These are phyloP conservation scores for Digitonthophagus gazella DNA, from an alignment of 2,888 invertebrate species.

Conservation along the genomic window DNA sequence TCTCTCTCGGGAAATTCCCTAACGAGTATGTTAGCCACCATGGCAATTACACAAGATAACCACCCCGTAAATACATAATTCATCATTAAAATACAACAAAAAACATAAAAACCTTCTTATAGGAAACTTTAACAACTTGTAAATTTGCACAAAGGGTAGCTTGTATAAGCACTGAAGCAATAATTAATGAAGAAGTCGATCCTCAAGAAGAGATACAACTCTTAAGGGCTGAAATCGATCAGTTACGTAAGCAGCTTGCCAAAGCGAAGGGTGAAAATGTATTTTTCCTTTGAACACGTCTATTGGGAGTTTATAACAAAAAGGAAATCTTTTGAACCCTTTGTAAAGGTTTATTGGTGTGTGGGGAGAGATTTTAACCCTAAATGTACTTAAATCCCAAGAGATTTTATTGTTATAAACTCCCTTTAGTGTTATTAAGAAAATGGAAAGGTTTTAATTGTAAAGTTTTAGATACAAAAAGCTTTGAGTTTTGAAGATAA, in stretches of 20 bases:
- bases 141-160: constrained; percentile 57
- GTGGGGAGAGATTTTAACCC: neutral
- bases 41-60: constrained; percentile 39
- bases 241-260: constrained; percentile 37
- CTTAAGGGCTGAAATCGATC: constrained; percentile 49
- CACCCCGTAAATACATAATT: constrained; percentile 24
- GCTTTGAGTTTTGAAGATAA: neutral
- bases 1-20: constrained; percentile 57
- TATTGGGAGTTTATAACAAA: neutral
- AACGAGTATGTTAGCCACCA: constrained; percentile 56
- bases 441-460: neutral
- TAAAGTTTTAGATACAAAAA: neutral
- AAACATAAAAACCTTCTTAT: neutral
- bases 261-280: constrained; percentile 25
- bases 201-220: constrained; percentile 50
- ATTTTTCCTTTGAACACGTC: constrained; percentile 8
- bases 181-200: constrained; percentile 48
- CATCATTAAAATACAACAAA: neutral
- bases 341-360: constrained; percentile 5
- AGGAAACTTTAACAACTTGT: constrained; percentile 58
- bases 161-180: constrained; percentile 51
- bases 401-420: neutral
- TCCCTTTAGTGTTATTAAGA: neutral
- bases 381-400: neutral
- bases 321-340: neutral